phyloP scores from a whole-genome alignment of 1,140 invertebrate species.

The Drosophila gunungcola region DNA sequence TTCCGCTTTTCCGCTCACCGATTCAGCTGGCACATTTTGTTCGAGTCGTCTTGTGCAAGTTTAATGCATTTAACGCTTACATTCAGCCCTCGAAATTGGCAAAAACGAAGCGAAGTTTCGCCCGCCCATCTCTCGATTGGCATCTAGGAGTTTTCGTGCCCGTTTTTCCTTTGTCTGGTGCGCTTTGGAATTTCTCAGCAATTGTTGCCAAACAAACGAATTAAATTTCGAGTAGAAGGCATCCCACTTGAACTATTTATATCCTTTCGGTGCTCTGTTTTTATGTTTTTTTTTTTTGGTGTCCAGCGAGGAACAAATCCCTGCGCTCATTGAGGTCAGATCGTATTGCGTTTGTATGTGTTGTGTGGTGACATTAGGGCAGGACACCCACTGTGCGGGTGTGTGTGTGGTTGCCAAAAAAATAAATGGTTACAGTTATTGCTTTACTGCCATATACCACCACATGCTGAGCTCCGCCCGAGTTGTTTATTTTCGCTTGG shows the following conservation, averaged over 20 bases:
- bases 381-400: constrained; percentile 58
- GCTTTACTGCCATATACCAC: constrained; percentile 59
- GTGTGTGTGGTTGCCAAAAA: constrained; percentile 49
- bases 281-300: neutral
- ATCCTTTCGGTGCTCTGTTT: constrained; percentile 5
- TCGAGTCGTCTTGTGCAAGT: constrained; percentile 64
- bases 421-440: constrained; percentile 63
- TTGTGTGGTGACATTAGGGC: constrained; percentile 62
- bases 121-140: constrained; percentile 39
- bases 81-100: constrained; percentile 72
- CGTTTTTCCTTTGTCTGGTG: constrained; percentile 16
- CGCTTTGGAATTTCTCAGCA: constrained; percentile 33
- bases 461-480: constrained; percentile 51
- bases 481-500: constrained; percentile 41
- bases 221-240: constrained; percentile 52
- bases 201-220: constrained; percentile 55
- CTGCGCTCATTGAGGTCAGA: constrained; percentile 54
- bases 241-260: constrained; percentile 46
- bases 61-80: constrained; percentile 80
- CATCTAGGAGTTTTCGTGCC: constrained; percentile 17
- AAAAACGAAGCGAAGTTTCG: constrained; percentile 34
- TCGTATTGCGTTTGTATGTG: constrained; percentile 52
- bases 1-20: constrained; percentile 63
- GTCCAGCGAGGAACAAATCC: constrained; percentile 30
- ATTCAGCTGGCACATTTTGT: constrained; percentile 67